phyloP scores from a whole-genome alignment of 2,797 vertebrate genomes.

The Leptoclinus maculatus region DNA sequence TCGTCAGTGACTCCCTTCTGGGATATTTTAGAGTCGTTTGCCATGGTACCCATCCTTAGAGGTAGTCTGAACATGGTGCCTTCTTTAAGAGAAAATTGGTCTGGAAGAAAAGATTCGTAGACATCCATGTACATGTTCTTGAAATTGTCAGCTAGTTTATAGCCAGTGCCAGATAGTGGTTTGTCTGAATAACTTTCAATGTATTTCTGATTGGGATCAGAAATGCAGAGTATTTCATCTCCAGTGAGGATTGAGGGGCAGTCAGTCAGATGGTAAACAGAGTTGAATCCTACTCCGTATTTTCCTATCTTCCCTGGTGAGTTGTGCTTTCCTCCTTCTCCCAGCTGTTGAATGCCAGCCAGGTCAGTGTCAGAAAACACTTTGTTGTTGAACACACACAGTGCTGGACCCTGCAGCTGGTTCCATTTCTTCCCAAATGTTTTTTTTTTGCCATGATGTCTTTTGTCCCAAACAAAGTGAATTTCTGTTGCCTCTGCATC shows the following conservation, averaged over 20 bases:
- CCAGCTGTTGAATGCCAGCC: conserved; percentile 86
- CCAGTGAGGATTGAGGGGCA: conserved; percentile 88
- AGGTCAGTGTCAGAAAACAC: conserved; percentile 85
- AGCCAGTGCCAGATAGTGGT: conserved; percentile 80
- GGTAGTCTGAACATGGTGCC: conserved; percentile 90
- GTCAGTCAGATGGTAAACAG: conserved; percentile 90
- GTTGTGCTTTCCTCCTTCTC: conserved; percentile 85
- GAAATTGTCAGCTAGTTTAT: conserved; percentile 75
- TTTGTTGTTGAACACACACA: conserved; percentile 90
- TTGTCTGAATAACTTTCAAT: conserved; percentile 70
- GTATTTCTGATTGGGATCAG: conserved; percentile 85
- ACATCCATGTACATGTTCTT: conserved; percentile 83
- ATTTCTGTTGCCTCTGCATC: conserved; percentile 88
- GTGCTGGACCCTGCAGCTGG: conserved; percentile 86
- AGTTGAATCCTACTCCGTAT: conserved; percentile 88
- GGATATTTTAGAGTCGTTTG: conserved; percentile 80
- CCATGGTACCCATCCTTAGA: conserved; percentile 77
- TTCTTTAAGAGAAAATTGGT: conserved; percentile 77
- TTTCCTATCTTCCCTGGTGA: conserved; percentile 84
- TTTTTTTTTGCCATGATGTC: conserved; percentile 74
- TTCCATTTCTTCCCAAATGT: conserved; percentile 86
- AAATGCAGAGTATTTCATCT: conserved; percentile 85
- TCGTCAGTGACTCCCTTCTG: conserved; percentile 51
- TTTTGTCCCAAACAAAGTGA: conserved; percentile 88
- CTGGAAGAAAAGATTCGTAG: conserved; percentile 87